Evolutionary conservation across 2,113 vertebrate species (phyloP).

Genomic region (Beaufortia kweichowensis): DNA sequence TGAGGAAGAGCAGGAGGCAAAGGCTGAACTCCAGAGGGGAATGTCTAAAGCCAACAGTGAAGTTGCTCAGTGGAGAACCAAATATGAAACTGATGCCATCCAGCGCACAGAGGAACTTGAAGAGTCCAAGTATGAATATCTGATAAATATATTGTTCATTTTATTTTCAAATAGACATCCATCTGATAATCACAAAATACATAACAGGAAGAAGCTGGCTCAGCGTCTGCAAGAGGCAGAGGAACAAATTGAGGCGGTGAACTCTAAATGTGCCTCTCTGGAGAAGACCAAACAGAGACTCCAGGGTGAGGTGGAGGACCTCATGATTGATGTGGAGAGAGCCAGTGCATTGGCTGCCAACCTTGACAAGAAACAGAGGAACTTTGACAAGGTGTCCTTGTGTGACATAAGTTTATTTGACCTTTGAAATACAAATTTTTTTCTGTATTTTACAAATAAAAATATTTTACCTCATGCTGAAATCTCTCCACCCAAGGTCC

Average conservation of each 20-base stretch:
- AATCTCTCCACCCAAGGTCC: conserved; percentile 20
- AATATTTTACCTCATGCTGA: not conserved
- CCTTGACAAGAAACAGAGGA: conserved; percentile 31
- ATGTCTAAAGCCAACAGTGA: conserved; percentile 76
- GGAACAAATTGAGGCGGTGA: conserved; percentile 30
- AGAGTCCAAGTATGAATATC: conserved; percentile 69
- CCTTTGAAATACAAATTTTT: not conserved
- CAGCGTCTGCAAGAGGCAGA: conserved; percentile 29
- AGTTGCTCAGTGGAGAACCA: conserved; percentile 76
- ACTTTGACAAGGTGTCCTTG: not conserved
- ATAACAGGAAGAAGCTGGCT: conserved; percentile 18
- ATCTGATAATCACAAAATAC: not conserved
- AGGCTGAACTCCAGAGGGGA: conserved; percentile 69
- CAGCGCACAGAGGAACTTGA: conserved; percentile 73
- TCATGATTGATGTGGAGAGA: conserved; percentile 34
- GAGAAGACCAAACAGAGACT: conserved; percentile 40
- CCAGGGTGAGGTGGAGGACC: conserved; percentile 31
- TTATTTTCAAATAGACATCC: not conserved
- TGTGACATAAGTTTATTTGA: too few relatives aligned
- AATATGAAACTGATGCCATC: conserved; percentile 75
- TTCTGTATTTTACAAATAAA: not conserved
- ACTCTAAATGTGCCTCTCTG: conserved; percentile 34
- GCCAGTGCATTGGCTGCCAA: not conserved
- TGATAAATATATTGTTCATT: not conserved
- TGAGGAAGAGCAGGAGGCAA: conserved; percentile 72